phyloP scores from a whole-genome alignment of 1,140 invertebrate species.

The Hylaeus volcanicus region DNA sequence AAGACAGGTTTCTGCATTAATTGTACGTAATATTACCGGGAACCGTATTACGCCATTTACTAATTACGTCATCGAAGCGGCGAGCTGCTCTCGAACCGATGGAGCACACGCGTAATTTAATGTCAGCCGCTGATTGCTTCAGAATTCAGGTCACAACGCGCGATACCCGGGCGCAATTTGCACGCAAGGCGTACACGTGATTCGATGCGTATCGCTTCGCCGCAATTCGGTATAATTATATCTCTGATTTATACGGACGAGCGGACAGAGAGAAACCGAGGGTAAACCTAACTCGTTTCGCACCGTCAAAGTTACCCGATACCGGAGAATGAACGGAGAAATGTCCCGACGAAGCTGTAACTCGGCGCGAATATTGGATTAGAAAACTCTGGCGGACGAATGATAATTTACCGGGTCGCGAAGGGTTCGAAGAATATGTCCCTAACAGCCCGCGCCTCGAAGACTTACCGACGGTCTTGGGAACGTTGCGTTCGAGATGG shows the following conservation, averaged over 20 bases:
- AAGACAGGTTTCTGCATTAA: constrained; percentile 43
- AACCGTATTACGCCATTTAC: constrained; percentile 54
- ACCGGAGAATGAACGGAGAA: background rate
- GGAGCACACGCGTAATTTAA: constrained; percentile 63
- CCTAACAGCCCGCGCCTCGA: no score
- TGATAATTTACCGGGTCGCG: constrained; percentile 32
- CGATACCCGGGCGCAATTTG: constrained; percentile 56
- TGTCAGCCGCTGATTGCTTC: constrained; percentile 60
- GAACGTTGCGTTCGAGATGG: no score
- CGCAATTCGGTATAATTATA: constrained; percentile 46
- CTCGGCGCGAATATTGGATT: constrained; percentile 41
- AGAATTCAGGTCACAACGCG: constrained; percentile 63
- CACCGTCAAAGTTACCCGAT: constrained; percentile 2
- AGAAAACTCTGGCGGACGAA: constrained; percentile 18
- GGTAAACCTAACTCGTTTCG: constrained; percentile 4
- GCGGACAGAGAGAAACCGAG: background rate
- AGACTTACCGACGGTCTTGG: no score
- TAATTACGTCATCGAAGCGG: constrained; percentile 47
- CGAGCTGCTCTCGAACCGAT: constrained; percentile 38
- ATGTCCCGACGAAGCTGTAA: constrained; percentile 30
- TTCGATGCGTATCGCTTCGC: constrained; percentile 17
- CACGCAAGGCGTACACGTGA: constrained; percentile 33
- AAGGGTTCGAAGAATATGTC: background rate
- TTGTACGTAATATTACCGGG: constrained; percentile 54
- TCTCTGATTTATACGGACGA: constrained; percentile 25